A percentile compares a stretch with the other conserved stretches of the same genome.
Conservation (phyloP, 2,797 vertebrate species). For the Gobio occitaniae region DNA sequence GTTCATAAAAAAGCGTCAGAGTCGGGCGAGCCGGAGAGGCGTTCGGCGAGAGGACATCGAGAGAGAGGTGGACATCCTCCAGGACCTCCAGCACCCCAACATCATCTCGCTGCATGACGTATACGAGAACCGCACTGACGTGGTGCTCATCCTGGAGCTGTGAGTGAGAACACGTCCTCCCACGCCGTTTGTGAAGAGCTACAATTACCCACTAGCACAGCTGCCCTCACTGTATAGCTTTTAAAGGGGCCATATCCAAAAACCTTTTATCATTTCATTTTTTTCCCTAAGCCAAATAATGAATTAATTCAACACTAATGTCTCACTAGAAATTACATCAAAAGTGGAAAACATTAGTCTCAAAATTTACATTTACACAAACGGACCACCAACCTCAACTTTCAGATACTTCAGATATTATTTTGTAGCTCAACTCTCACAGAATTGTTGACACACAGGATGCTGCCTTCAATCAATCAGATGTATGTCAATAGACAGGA, state of each 20-base stretch:
- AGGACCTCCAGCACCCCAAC: constrained; percentile 89
- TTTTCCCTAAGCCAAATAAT: neutral
- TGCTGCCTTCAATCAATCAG: neutral
- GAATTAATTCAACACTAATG: neutral
- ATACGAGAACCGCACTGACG: constrained; percentile 93
- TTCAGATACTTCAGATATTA: neutral
- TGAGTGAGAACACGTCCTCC: constrained; percentile 79
- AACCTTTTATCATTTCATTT: neutral
- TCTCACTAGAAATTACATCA: neutral
- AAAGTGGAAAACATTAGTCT: neutral
- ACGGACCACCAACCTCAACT: neutral
- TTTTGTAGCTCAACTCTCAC: neutral
- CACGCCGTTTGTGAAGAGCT: neutral
- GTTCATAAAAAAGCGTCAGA: constrained; percentile 96
- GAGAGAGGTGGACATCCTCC: constrained; percentile 92
- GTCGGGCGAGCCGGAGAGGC: constrained; percentile 86
- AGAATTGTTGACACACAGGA: neutral
- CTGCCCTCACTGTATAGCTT: constrained; percentile 1
- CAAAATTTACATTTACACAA: neutral
- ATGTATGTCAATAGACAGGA: neutral
- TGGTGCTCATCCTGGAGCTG: constrained; percentile 97
- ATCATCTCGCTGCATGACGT: constrained; percentile 90
- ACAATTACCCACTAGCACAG: constrained; percentile 1
- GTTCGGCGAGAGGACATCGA: constrained; percentile 92
- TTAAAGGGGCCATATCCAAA: neutral